Conservation (phyloP, 2,797 vertebrate species). For the Rhinogobio ventralis region DNA sequence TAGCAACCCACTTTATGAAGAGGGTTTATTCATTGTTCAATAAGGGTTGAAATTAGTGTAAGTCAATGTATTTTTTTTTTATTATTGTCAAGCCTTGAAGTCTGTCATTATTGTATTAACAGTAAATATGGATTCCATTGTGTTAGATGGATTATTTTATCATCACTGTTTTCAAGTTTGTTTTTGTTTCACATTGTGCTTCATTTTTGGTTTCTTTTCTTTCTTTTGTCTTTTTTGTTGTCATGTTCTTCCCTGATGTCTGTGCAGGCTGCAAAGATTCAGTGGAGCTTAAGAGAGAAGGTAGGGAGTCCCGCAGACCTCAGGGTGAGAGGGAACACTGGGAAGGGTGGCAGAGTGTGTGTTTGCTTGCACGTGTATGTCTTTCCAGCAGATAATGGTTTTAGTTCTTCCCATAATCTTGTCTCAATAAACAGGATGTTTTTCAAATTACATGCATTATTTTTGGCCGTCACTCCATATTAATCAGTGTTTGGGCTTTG, state of each 20-base stretch:
- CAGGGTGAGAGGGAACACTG: constrained; percentile 78
- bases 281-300: constrained; percentile 85
- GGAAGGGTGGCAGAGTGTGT: constrained; percentile 57
- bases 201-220: constrained; percentile 63
- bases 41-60: not conserved
- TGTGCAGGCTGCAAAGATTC: constrained; percentile 82
- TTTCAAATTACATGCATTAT: constrained; percentile 45
- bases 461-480: constrained; percentile 33
- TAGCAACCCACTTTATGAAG: not conserved
- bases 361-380: constrained; percentile 26
- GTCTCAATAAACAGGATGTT: constrained; percentile 38
- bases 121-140: constrained; percentile 13
- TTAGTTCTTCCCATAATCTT: constrained; percentile 38
- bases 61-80: not conserved
- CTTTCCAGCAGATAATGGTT: constrained; percentile 2
- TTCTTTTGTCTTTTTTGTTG: constrained; percentile 62
- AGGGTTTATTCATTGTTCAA: not conserved
- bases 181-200: constrained; percentile 52
- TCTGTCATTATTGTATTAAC: not conserved
- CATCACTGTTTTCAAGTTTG: constrained; percentile 27
- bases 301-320: constrained; percentile 79
- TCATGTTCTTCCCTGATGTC: constrained; percentile 67
- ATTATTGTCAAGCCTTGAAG: constrained; percentile 21
- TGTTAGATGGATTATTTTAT: constrained; percentile 11
- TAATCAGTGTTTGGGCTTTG: not conserved